Conservation (phyloP, 2,797 vertebrate genomes). For the Molothrus aeneus region DNA sequence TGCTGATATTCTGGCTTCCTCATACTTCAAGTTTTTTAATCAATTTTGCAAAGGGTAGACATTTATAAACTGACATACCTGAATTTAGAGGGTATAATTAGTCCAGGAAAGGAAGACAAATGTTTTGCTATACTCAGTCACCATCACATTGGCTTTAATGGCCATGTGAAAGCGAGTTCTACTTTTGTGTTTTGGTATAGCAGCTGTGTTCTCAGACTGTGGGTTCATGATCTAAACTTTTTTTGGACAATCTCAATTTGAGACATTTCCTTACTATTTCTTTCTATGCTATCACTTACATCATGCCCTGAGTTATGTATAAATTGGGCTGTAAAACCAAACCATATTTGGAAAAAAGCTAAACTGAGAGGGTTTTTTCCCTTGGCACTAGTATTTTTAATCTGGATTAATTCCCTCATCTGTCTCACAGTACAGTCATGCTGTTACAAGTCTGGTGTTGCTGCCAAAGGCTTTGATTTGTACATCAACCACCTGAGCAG, state of each 20-base stretch:
- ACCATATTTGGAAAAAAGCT: neutral
- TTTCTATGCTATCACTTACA: neutral
- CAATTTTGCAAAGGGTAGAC: neutral
- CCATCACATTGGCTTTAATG: neutral
- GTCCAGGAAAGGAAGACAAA: neutral
- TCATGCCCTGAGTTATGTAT: neutral
- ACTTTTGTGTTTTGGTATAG: neutral
- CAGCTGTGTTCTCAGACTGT: neutral
- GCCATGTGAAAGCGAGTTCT: neutral
- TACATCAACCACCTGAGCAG: constrained; percentile 34
- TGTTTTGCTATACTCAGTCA: neutral
- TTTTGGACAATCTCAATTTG: neutral
- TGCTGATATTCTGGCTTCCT: neutral
- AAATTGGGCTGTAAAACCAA: neutral
- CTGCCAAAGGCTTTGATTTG: constrained; percentile 38
- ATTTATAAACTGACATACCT: neutral
- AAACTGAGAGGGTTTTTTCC: fast-evolving
- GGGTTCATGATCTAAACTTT: neutral
- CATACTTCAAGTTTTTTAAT: neutral
- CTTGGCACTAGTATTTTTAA: constrained; percentile 37
- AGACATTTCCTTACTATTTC: neutral
- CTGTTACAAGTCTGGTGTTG: constrained; percentile 2
- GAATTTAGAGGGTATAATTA: neutral
- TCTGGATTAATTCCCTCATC: constrained; percentile 25
- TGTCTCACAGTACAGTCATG: neutral